phyloP scores from a whole-genome alignment of 1,140 invertebrate genomes.

The Riptortus pedestris region DNA sequence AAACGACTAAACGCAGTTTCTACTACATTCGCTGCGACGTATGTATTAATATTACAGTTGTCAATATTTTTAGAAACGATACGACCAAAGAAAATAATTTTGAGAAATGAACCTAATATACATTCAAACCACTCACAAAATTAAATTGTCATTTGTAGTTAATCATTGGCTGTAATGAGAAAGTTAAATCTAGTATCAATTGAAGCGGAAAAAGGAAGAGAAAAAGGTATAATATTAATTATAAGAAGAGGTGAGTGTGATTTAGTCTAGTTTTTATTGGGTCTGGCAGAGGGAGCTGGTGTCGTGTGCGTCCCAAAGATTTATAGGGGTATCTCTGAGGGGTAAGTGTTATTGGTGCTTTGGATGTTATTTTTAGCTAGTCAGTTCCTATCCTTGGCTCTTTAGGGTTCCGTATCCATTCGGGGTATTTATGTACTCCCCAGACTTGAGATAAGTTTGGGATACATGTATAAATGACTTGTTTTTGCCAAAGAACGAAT shows the following conservation, averaged over 20 bases:
- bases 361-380: neutral
- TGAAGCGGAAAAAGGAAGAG: neutral
- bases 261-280: conserved; percentile 10
- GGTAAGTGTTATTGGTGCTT: neutral
- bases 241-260: conserved; percentile 4
- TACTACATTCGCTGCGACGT: no score
- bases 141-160: neutral
- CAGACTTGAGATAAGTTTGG: no score
- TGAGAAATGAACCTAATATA: no score
- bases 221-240: neutral
- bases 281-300: neutral
- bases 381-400: neutral
- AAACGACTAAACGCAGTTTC: no score
- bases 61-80: no score
- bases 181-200: conserved; percentile 13
- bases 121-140: no score
- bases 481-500: no score
- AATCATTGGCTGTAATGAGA: neutral
- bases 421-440: neutral
- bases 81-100: no score
- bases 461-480: no score
- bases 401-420: neutral
- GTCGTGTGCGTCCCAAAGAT: neutral
- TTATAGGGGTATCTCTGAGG: neutral
- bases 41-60: no score